These are phyloP conservation scores for Montifringilla adamsi DNA, from an alignment of 2,113 vertebrate species.

Conservation along the genomic window DNA sequence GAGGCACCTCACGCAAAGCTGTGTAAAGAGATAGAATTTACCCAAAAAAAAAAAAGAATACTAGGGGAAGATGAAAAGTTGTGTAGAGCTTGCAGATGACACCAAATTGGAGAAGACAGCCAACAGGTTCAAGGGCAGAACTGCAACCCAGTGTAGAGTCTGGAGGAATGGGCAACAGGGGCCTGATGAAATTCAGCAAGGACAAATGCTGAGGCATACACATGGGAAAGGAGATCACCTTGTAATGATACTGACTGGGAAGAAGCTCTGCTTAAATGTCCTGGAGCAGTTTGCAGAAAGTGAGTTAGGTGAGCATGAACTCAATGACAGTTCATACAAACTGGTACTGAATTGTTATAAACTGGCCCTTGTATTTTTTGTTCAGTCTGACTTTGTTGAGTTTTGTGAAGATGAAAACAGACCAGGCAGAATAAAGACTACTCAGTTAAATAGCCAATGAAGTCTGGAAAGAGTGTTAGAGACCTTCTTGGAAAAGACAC, in stretches of 20 bases:
- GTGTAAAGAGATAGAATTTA: not conserved
- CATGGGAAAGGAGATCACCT: not conserved
- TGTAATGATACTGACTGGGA: accelerated
- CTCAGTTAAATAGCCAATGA: not conserved
- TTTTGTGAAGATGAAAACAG: not conserved
- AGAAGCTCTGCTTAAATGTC: not conserved
- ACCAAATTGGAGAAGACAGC: not conserved
- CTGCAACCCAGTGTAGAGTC: not conserved
- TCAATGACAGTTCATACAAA: not conserved
- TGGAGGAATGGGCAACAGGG: not conserved
- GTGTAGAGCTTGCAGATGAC: not conserved
- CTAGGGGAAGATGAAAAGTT: not conserved
- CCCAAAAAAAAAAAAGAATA: not conserved
- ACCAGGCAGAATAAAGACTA: not conserved
- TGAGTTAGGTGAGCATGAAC: not conserved
- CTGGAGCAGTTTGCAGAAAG: not conserved
- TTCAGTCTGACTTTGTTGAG: not conserved
- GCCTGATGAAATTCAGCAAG: not conserved
- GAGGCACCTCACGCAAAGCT: not conserved
- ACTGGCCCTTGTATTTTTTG: not conserved
- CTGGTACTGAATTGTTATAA: not conserved
- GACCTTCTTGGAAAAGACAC: not conserved
- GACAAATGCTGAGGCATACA: not conserved
- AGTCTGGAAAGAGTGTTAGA: not conserved
- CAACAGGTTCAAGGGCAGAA: not conserved